Evolutionary conservation across 1,140 invertebrate species (phyloP).

Genomic region (Protaetia brevitarsis): DNA sequence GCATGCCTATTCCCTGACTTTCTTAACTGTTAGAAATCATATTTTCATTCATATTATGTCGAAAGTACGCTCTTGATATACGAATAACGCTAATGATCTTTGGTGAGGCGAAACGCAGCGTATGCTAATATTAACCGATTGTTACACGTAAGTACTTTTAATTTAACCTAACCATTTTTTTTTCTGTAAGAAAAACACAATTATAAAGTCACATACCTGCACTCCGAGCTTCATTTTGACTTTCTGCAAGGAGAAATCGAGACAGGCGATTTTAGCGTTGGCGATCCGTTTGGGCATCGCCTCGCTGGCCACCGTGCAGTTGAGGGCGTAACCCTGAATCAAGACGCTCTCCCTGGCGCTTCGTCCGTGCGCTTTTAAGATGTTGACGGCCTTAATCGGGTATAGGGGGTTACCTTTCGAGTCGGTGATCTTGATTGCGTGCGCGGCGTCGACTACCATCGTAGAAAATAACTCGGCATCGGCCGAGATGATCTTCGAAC

Average conservation of each 20-base stretch:
- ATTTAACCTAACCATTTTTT: no score
- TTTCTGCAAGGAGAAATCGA: constrained; percentile 97
- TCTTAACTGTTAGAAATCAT: no score
- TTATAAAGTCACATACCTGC: constrained; percentile 66
- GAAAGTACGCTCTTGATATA: no score
- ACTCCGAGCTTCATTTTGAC: constrained; percentile 97
- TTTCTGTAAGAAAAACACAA: no score
- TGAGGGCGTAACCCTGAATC: constrained; percentile 92
- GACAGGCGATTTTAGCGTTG: constrained; percentile 96
- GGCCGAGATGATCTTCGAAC: constrained; percentile 94
- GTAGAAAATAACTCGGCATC: constrained; percentile 95
- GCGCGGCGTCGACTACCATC: constrained; percentile 94
- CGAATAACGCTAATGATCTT: no score
- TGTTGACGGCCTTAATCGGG: constrained; percentile 96
- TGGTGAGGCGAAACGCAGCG: no score
- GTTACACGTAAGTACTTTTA: no score
- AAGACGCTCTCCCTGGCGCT: constrained; percentile 89
- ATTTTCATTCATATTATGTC: no score
- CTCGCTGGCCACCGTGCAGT: constrained; percentile 97
- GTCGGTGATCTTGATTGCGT: constrained; percentile 70
- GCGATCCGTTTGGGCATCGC: constrained; percentile 88
- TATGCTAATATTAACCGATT: no score
- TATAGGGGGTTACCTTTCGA: constrained; percentile 81
- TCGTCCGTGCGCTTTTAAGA: constrained; percentile 96
- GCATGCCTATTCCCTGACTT: no score